Evolutionary conservation across 2,888 invertebrate species (phyloP), one percentile per base, ranked within the genome.

Genomic region (Amblyjoppa proteus): DNA sequence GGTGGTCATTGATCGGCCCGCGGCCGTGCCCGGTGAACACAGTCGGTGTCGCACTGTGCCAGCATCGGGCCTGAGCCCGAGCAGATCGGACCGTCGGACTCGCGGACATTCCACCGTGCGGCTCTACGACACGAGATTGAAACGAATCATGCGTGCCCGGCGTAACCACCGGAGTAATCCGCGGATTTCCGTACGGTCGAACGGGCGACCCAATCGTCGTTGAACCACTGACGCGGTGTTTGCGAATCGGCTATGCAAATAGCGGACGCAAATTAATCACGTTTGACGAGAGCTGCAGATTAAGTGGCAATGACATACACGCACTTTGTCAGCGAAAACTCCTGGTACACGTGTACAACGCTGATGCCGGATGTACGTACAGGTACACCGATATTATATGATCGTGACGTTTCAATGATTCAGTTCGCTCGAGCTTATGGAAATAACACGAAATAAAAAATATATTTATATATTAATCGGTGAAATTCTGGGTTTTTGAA

Each of bases 1-100:
- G 79, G 83, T 87, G 87, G 87, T 87, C 88, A 76, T 83, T 80
- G 82, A 87, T 82, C 80, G 76, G 61, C 49, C 45, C 53, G 69
- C 75, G 70, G 71, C 53, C 61, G 75, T 28, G 64, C 25, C 79
- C 68, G 71, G 73, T 64, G 61, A 70, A 83, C 78, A 83, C 34
- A 53, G 58, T 28, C 0, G 66, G 51, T 74, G 74, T 64, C 74
- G 79, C 20, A 20, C 75, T 70, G 70, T 71, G 71, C 53, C 51
- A 34, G 56, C 56, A 56, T 13, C 70, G 74, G 74, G 49, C 28
- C 16, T 5, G 9, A 68, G 16, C 51, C 31, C 38, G 68, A 34
- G 16, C n/a, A 13, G 31, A 58, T 69, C 69, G 74, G 31, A 45
- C 71, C 71, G 56, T 41, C 41, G 41, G 41, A 71, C 49, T 28